Percentiles rank a stretch among this genome's conserved stretches.
These are phyloP conservation scores for Pollachius pollachius DNA, from an alignment of 2,113 vertebrate species.

Conservation along the genomic window DNA sequence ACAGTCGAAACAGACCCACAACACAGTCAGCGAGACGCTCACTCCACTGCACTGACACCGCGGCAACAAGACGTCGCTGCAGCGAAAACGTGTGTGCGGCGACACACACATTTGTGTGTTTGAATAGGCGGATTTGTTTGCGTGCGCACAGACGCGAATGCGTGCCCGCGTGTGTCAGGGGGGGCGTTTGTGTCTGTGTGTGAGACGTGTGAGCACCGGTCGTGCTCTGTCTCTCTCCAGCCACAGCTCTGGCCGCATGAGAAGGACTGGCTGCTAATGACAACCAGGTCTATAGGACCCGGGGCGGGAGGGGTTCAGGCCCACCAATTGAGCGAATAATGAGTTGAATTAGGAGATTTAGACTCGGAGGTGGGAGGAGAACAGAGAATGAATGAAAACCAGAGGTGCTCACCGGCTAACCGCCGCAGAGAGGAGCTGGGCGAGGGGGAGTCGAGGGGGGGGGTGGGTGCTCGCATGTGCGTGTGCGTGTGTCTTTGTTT, in stretches of 20 bases:
- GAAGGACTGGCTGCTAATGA: constrained; percentile 72
- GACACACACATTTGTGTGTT: constrained; percentile 36
- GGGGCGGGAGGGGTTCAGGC: constrained; percentile 69
- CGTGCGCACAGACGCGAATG: not conserved
- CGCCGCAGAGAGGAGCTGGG: constrained; percentile 25
- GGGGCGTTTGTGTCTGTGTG: not conserved
- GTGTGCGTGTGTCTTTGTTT: not conserved
- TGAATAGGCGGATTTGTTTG: constrained; percentile 18
- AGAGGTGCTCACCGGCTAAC: constrained; percentile 68
- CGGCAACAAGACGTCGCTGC: constrained; percentile 20
- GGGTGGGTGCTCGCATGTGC: not conserved
- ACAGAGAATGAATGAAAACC: constrained; percentile 71
- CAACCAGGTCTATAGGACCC: constrained; percentile 72
- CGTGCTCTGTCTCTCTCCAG: not conserved
- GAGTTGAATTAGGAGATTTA: constrained; percentile 80
- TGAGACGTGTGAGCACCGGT: too few relatives aligned
- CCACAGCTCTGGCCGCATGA: constrained; percentile 40
- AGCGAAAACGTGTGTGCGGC: constrained; percentile 49
- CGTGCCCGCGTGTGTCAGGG: not conserved
- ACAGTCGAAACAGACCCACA: constrained; percentile 48
- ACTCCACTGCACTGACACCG: too few relatives aligned
- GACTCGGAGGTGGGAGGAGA: constrained; percentile 55
- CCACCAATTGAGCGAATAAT: constrained; percentile 81
- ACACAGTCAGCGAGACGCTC: too few relatives aligned
- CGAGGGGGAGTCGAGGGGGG: constrained; percentile 14